Evolutionary conservation across 2,113 vertebrate genomes (phyloP), one percentile per base, ranked within the genome.

Genomic region (Heterocephalus glaber): DNA sequence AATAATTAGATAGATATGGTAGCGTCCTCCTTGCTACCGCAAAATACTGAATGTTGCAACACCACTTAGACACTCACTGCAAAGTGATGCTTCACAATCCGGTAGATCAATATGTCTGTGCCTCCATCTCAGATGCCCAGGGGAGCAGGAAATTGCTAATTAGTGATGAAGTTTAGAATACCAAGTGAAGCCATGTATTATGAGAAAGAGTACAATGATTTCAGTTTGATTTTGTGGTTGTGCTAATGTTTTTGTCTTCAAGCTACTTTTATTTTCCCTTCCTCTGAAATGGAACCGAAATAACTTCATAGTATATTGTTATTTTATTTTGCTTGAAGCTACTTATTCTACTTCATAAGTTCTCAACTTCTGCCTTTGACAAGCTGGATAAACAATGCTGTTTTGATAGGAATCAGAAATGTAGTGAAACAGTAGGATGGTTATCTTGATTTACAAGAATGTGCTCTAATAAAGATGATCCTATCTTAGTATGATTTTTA

Each of bases 31-130:
- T 97, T 9, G 58, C 72, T 94, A 44, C 19, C 10, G 92, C 49
- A 97, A 97, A 96, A n/a, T 28, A 66, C 44, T 33, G 4, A 52
- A 56, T 93, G 38, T 93, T 97, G 70, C 93, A 97, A 97, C 93
- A 96, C 72, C 93, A 92, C 86, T 97, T 92, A 96, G 81, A 92
- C 22, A 72, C 89, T 84, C 95, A 89, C 41, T 96, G 81, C 47
- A 90, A 97, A 89, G 14, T 97, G 93, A 96, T 95, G 84, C 38
- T 96, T 98, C 96, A 89, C 79, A 89, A 93, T 89, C 91, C 79
- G 85, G 97, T 94, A 97, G 88, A 98, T 98, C 97, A 95, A 96
- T 98, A 97, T 74, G 92, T 97, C 97, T 98, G 92, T 82, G 44
- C 93, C 77, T 96, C 82, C 41, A 81, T 96, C 63, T 87, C 92